Base-by-base conservation (phyloP, 2,888 invertebrate genomes). In the Lithophane semibrunnea region DNA sequence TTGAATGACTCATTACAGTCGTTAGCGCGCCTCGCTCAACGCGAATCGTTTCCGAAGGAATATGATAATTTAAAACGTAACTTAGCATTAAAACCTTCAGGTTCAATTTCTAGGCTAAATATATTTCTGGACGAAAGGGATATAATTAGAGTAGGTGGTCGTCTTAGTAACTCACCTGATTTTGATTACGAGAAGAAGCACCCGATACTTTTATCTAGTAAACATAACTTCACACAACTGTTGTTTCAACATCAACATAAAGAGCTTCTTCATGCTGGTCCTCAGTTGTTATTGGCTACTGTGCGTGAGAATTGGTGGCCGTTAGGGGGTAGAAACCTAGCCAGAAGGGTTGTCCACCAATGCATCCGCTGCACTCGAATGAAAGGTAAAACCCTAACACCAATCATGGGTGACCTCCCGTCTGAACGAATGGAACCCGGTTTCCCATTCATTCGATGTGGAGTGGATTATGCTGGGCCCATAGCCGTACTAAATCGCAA, bases 291-390 rank as follows among this genome's bases (percentile, higher is more conserved):
- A 16, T 9, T 68, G n/a, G 37, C 54, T 54, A 54, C 54, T 13
- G 7, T 68, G 29, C 52, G 68, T 37, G 68, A 68, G 21, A 68
- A 8, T 37, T 68, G 68, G 68, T 68, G 68, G 68, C 37, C 54
- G 18, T 24, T 68, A 18, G 52, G 68, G 16, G 68, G 37, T 16
- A 29, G 68, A 18, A 37, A 68, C 16, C 18, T 68, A 9, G 68
- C 52, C 2, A 56, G 29, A 49, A 49, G 3, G n/a, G 29, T 29
- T 8, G 29, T 67, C 9, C 67, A 67, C 16, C 24, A 67, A 3
- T 67, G 67, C 7, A 9, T 67, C 29, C 49, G 12, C 29, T 68
- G 68, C 29, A 68, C 68, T 16, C 67, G 67, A 10, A 18, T 52
- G 52, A 67, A 67, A 21, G 67, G 67, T 4, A 67, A 66, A 9